Evolutionary conservation across 2,113 vertebrate species (phyloP).

Genomic region (Vidua macroura): DNA sequence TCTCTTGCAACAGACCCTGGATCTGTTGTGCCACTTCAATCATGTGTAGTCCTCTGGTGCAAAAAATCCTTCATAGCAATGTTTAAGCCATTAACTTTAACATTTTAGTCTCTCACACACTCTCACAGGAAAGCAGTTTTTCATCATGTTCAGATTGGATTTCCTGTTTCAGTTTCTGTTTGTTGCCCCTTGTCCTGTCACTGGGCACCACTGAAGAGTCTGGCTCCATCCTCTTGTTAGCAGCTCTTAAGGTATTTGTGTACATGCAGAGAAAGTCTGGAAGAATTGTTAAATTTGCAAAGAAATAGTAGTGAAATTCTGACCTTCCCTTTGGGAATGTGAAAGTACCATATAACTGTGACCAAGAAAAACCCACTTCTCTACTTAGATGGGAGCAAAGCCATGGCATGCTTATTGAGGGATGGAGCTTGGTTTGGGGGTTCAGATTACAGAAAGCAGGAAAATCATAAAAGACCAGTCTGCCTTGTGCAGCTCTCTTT

Average conservation of each 20-base stretch:
- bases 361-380: neutral
- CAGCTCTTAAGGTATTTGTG: neutral
- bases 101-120: neutral
- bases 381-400: neutral
- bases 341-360: neutral
- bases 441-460: neutral
- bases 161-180: neutral
- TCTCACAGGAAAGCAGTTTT: neutral
- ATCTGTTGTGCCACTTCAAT: neutral
- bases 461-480: slow-evolving; percentile 7
- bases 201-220: neutral
- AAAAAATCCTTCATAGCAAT: neutral
- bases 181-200: neutral
- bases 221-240: neutral
- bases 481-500: neutral
- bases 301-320: neutral
- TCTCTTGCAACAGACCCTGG: neutral
- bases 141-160: neutral
- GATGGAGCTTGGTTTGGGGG: neutral
- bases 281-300: neutral
- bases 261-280: neutral
- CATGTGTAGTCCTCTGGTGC: neutral
- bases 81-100: neutral
- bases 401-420: neutral
- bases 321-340: neutral